Evolutionary conservation across 2,113 vertebrate species (phyloP).

Genomic region (Cairina moschata): DNA sequence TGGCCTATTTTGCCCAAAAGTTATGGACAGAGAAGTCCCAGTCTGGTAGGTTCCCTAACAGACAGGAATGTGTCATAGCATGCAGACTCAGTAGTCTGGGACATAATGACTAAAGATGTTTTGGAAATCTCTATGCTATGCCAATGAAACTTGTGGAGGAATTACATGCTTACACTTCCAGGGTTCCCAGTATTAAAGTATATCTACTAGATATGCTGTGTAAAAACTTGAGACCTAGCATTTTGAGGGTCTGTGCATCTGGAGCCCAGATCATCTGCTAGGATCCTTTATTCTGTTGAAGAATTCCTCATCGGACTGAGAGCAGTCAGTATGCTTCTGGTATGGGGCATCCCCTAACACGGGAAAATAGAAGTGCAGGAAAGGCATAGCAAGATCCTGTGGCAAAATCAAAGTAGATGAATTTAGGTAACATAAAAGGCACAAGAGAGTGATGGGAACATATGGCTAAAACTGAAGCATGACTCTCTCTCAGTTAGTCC

Average conservation of each 20-base stretch:
- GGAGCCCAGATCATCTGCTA: background rate
- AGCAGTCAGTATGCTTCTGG: background rate
- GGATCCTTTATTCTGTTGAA: background rate
- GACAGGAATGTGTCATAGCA: background rate
- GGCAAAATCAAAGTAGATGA: background rate
- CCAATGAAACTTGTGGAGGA: background rate
- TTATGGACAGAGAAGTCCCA: background rate
- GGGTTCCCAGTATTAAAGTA: background rate
- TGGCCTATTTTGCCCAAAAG: background rate
- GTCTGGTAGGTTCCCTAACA: background rate
- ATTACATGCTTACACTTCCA: background rate
- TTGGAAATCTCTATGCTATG: background rate
- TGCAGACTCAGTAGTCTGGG: background rate
- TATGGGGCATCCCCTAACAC: rapidly evolving
- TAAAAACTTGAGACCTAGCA: background rate
- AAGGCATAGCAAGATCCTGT: background rate
- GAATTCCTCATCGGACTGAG: background rate
- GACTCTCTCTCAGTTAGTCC: background rate
- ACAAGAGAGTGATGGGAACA: background rate
- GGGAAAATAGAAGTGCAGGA: background rate
- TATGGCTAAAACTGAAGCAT: background rate
- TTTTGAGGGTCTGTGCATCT: background rate
- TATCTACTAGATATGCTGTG: background rate
- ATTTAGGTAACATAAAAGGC: background rate
- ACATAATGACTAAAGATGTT: background rate